Percentiles rank a stretch among this genome's conserved stretches.
Conservation (phyloP, 2,797 vertebrate species). For the Enteromius afrohamiltoni region DNA sequence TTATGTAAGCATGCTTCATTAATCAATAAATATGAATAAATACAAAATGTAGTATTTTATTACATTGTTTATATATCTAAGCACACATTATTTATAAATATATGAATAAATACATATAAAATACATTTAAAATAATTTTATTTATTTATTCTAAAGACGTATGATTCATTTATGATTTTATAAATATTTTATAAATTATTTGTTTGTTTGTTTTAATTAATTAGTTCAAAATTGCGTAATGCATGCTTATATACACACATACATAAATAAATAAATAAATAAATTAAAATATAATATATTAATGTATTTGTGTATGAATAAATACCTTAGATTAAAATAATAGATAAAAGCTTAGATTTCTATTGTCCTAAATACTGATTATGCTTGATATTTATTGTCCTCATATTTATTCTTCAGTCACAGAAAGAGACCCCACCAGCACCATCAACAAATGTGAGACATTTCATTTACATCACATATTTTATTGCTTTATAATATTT, state of each 20-base stretch:
- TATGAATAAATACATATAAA: neutral
- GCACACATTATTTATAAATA: neutral
- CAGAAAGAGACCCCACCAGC: slow-evolving; percentile 72
- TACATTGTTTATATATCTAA: neutral
- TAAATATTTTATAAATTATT: no score
- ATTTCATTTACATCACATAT: slow-evolving; percentile 35
- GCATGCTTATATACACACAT: no score
- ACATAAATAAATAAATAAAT: no score
- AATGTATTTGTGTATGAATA: neutral
- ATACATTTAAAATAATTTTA: neutral
- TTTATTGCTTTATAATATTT: neutral
- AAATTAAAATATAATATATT: no score
- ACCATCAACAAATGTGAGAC: slow-evolving; percentile 74
- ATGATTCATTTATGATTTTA: neutral
- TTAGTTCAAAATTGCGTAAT: no score
- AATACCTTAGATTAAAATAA: no score
- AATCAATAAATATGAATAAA: neutral
- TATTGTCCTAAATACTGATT: neutral
- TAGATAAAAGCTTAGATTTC: neutral
- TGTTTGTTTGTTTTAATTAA: no score
- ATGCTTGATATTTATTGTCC: neutral
- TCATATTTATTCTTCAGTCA: slow-evolving; percentile 68
- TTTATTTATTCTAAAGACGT: neutral
- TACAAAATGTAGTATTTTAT: neutral
- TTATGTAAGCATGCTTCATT: neutral